phyloP scores from a whole-genome alignment of 2,113 vertebrate species.

The Oreochromis aureus region DNA sequence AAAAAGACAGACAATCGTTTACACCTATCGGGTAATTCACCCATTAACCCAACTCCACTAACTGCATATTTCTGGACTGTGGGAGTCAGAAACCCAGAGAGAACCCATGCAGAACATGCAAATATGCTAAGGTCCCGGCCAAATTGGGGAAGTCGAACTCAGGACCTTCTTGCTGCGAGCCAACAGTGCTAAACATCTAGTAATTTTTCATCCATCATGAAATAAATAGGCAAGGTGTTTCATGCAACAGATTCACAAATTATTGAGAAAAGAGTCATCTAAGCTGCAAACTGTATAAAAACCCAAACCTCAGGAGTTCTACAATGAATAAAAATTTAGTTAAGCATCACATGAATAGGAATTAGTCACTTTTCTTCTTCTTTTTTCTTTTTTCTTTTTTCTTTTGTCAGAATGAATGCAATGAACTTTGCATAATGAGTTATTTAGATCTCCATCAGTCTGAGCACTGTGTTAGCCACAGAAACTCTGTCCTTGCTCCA shows the following conservation, averaged over 20 bases:
- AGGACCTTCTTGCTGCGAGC: fast-evolving
- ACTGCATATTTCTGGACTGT: not conserved
- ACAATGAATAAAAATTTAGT: not conserved
- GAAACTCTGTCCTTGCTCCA: slow-evolving; percentile 5
- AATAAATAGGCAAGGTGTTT: not conserved
- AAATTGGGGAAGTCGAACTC: not conserved
- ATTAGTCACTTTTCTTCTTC: not conserved
- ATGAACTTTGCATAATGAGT: slow-evolving; percentile 6
- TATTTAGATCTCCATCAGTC: slow-evolving; percentile 16
- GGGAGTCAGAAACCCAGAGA: not conserved
- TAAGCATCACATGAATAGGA: not conserved
- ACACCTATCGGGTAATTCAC: not conserved
- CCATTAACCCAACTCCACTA: not conserved
- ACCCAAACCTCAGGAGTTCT: not conserved
- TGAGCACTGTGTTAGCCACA: not conserved
- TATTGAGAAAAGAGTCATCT: not conserved
- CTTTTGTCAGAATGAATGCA: not conserved
- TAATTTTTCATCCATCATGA: not conserved
- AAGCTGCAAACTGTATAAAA: not conserved
- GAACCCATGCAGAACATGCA: not conserved
- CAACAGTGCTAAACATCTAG: not conserved
- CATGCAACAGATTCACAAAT: not conserved
- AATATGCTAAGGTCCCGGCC: not conserved
- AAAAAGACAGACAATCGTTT: not conserved
- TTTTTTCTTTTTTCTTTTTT: not conserved